Base-by-base conservation (phyloP, 2,797 vertebrate genomes). In the Pseudomugil tenellus region DNA sequence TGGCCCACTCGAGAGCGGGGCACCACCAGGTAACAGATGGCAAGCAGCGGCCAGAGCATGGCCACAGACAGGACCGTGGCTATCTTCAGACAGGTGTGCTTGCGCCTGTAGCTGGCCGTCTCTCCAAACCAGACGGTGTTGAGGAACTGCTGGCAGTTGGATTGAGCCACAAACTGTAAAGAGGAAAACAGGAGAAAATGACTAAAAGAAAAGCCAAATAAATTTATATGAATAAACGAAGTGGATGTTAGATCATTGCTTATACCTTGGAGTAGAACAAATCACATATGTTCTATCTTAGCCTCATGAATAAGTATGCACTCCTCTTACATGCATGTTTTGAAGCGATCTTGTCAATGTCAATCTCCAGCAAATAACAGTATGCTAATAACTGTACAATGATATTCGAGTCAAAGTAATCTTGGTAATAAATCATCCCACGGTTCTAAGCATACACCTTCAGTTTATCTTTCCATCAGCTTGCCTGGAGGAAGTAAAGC, bases 101-200 rank as follows among this genome's bases (percentile, higher is more conserved):
- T 98, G 69, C 98, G 95, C 4, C 98, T 94, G 74, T 99, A 99
- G 84, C 96, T 97, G 17, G 98, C 97, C 89, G 97, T 97, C 90
- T 99, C 97, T 37, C 98, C 98, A 6, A 98, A 99, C 98, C 98
- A 99, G 63, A 99, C 97, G 0, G 97, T 99, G 92, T 99, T 99
- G 64, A 99, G 95, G 85, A 99, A 99, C 93, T 99, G 98, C 83
- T 99, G 98, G 89, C 98, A 99, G 92, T 99, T 99, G 72, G 98
- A 98, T 88, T 99, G 98, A 54, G 98, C 95, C 84, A 99, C 98
- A 77, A 99, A 99, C 98, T 99, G 88, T 2, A 58, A 59, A 23
- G 37, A 16, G 4, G n/a, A 16, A 13, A 26, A 32, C 1, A 49
- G 23, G 8, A 56, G 31, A 58, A 39, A 57, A 41, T 0, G 1